Base-by-base conservation (phyloP, 2,113 vertebrate genomes). In the Hoplias malabaricus region DNA sequence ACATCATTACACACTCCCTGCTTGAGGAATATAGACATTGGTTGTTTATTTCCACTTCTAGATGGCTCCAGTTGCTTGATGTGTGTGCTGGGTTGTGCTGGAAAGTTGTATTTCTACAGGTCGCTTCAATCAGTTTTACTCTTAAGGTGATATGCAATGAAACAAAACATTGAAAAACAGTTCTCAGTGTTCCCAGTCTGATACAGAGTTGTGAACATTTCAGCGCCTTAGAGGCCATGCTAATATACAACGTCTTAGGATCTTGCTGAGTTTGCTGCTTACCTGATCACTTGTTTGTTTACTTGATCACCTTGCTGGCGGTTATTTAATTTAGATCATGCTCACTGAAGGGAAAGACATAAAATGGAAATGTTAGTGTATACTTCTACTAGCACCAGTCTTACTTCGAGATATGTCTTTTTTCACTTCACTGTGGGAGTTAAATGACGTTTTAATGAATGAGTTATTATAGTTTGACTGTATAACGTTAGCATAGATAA, bases 1-100 rank as follows among this genome's bases (percentile, higher is more conserved):
- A 56, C 53, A 80, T 74, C 72, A 74, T 80, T 73, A 80, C 54
- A 61, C 65, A 40, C 23, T 66, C 70, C 63, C 56, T 27, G 50
- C 73, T 67, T 42, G 57, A 68, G 53, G 53, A 73, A 77, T 42
- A 40, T 79, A 33, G 33, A 67, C 72, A 77, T 19, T 46, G 31
- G 57, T 46, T 76, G 59, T 76, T 62, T 69, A 69, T 77, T 77
- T 69, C 68, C 75, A 69, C 65, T 53, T n/a, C 36, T 46, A 77
- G 65, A 77, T 53, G 62, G 42, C 62, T 46, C 66, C 67, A 77
- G 66, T 61, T 62, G 66, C 14, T 70, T 33, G 25, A 50, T 77
- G 40, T 25, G 19, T 27, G 9, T 59, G 54, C 38, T 50, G 67
- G 48, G 38, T 48, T 48, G 3, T 62, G 75, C 65, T 68, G 66